A percentile compares a stretch with the other conserved stretches of the same genome.
These are phyloP conservation scores for Salpingus planirostris DNA, from an alignment of 2,888 invertebrate genomes.

Conservation along the genomic window DNA sequence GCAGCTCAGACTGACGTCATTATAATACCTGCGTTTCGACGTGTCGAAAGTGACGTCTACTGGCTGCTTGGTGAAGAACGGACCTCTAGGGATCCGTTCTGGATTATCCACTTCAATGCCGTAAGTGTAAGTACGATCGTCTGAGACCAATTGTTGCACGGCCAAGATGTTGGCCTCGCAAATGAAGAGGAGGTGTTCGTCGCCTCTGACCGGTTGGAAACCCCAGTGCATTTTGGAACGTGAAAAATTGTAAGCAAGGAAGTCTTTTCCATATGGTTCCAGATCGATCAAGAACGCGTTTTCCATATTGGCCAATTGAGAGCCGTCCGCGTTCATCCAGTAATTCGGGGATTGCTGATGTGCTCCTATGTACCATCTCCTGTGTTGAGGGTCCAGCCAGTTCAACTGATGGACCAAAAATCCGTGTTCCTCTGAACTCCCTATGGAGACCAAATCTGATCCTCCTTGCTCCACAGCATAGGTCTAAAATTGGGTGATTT, in stretches of 20 bases:
- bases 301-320: constrained; percentile 67
- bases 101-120: constrained; percentile 76
- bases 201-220: constrained; percentile 68
- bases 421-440: constrained; percentile 76
- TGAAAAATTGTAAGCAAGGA: constrained; percentile 71
- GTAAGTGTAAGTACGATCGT: constrained; percentile 75
- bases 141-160: constrained; percentile 60
- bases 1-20: constrained; percentile 70
- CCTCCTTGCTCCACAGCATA: constrained; percentile 46
- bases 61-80: constrained; percentile 81
- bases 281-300: constrained; percentile 70
- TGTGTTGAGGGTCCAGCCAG: constrained; percentile 74
- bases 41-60: constrained; percentile 75
- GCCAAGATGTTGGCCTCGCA: constrained; percentile 77
- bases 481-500: constrained; percentile 42
- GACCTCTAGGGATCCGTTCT: constrained; percentile 75
- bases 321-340: constrained; percentile 83
- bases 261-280: constrained; percentile 55
- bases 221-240: constrained; percentile 71
- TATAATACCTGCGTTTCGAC: constrained; percentile 55
- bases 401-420: constrained; percentile 78
- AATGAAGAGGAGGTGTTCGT: constrained; percentile 70
- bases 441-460: constrained; percentile 72
- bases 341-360: constrained; percentile 63
- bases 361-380: constrained; percentile 80